Evolutionary conservation across 2,888 invertebrate genomes (phyloP).

Genomic region (Orthosia gothica): DNA sequence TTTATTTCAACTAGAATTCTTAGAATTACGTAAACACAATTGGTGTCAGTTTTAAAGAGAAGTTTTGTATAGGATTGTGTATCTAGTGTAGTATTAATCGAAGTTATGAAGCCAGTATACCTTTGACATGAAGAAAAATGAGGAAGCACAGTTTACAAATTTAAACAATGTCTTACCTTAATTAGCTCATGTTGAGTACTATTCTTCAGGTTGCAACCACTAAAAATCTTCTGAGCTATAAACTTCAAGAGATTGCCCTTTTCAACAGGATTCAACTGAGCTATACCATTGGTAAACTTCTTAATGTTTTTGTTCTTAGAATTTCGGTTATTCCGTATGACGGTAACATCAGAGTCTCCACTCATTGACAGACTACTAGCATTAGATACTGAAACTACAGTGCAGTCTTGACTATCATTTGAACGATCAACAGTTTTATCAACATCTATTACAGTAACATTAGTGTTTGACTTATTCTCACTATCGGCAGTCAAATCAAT

Average conservation of each 20-base stretch:
- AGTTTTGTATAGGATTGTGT: too few relatives aligned
- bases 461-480: constrained; percentile 42
- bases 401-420: constrained; percentile 73
- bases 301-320: constrained; percentile 68
- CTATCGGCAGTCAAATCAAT: constrained; percentile 83
- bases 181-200: constrained; percentile 65
- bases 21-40: too few relatives aligned
- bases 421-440: constrained; percentile 62
- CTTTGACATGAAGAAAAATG: neutral
- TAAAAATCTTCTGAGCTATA: constrained; percentile 83
- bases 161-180: constrained; percentile 69
- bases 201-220: constrained; percentile 75
- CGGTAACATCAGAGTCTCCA: constrained; percentile 84
- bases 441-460: constrained; percentile 73
- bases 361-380: constrained; percentile 77
- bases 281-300: constrained; percentile 80
- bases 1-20: too few relatives aligned
- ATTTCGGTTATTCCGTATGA: constrained; percentile 69
- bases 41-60: too few relatives aligned
- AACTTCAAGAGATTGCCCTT: constrained; percentile 79
- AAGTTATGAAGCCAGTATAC: too few relatives aligned
- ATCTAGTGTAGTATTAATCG: too few relatives aligned
- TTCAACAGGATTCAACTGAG: constrained; percentile 77
- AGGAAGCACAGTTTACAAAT: neutral
- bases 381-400: constrained; percentile 73